A percentile compares a stretch with the other conserved stretches of the same genome.
phyloP scores from a whole-genome alignment of 2,888 invertebrate species.

The Sycophila texana region DNA sequence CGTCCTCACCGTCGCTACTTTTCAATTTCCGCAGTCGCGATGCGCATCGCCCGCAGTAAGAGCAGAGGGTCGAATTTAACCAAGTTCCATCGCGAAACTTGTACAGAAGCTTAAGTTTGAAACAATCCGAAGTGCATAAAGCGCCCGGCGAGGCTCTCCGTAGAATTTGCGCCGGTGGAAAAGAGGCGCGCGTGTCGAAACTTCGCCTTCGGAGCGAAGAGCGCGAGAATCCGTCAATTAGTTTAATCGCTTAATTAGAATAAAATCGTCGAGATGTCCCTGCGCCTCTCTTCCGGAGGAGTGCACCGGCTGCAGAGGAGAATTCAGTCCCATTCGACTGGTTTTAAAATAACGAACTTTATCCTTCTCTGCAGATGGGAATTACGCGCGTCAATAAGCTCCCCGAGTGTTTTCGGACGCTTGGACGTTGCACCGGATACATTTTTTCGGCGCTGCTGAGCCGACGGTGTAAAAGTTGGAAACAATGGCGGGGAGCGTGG shows the following conservation, averaged over 20 bases:
- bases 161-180: constrained; percentile 12
- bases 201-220: background rate
- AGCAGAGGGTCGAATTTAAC: too few species aligned
- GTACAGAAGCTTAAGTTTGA: constrained; percentile 39
- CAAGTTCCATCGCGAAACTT: constrained; percentile 19
- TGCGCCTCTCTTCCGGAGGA: background rate
- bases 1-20: too few species aligned
- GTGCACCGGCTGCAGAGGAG: background rate
- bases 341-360: constrained; percentile 14
- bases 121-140: constrained; percentile 21
- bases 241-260: constrained; percentile 38
- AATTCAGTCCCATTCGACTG: background rate
- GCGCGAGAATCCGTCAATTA: constrained; percentile 25
- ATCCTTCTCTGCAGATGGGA: constrained; percentile 1
- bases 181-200: background rate
- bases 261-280: constrained; percentile 21
- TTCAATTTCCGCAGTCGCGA: too few species aligned
- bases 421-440: too few species aligned
- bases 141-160: constrained; percentile 10
- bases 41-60: too few species aligned
- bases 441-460: too few species aligned
- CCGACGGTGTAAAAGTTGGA: too few species aligned
- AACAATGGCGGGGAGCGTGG: too few species aligned
- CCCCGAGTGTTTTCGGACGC: background rate
- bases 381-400: constrained; percentile 30